phyloP scores from a whole-genome alignment of 2,797 vertebrate species.

The Arrhamphus sclerolepis region DNA sequence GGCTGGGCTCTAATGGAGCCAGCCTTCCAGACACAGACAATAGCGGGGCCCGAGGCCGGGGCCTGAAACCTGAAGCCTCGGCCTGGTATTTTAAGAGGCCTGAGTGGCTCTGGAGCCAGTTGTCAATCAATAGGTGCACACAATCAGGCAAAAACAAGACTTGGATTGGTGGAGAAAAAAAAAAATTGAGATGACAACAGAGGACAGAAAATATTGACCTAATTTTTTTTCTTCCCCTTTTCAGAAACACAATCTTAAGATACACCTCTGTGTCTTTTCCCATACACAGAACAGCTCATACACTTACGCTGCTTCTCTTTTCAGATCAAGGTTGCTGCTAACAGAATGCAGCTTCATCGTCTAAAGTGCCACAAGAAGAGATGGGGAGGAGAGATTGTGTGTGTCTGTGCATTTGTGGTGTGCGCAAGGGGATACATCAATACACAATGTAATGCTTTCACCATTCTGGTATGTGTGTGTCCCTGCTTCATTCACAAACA shows the following conservation, averaged over 20 bases:
- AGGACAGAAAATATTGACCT: slow-evolving; percentile 77
- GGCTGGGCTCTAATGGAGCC: slow-evolving; percentile 78
- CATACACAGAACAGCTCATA: slow-evolving; percentile 16
- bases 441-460: slow-evolving; percentile 61
- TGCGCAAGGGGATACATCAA: slow-evolving; percentile 48
- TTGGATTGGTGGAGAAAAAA: slow-evolving; percentile 48
- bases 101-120: slow-evolving; percentile 87
- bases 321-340: slow-evolving; percentile 45
- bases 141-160: slow-evolving; percentile 76
- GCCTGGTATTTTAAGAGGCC: slow-evolving; percentile 87
- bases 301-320: slow-evolving; percentile 25
- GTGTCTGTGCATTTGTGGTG: slow-evolving; percentile 8
- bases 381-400: slow-evolving; percentile 15
- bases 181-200: slow-evolving; percentile 55
- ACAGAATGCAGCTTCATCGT: slow-evolving; percentile 57
- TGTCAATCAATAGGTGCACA: slow-evolving; percentile 85
- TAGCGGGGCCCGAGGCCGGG: slow-evolving; percentile 81
- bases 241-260: slow-evolving; percentile 51
- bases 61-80: slow-evolving; percentile 84
- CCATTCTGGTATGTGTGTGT: slow-evolving; percentile 16
- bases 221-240: slow-evolving; percentile 47
- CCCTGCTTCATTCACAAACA: slow-evolving; percentile 52
- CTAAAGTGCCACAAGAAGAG: slow-evolving; percentile 55
- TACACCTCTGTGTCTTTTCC: slow-evolving; percentile 51
- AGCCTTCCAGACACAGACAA: slow-evolving; percentile 80